Evolutionary conservation across 2,113 vertebrate genomes (phyloP).

Genomic region (Puma concolor): DNA sequence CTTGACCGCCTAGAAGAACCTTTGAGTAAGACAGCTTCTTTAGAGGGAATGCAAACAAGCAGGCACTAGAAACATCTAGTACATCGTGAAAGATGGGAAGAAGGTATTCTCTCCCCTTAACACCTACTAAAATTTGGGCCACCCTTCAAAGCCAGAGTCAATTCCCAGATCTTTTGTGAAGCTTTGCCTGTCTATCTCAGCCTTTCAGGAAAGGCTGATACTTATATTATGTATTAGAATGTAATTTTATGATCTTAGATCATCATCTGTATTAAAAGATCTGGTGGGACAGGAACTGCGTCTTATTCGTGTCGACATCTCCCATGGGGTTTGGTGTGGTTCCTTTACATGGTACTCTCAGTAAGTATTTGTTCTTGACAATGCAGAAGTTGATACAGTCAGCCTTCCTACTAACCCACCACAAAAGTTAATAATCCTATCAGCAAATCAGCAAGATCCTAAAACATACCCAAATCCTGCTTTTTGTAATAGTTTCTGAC

Average conservation of each 20-base stretch:
- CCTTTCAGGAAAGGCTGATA: neutral
- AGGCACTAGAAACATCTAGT: neutral
- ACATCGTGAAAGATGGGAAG: neutral
- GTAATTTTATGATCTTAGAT: neutral
- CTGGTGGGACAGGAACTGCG: neutral
- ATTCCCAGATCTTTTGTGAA: neutral
- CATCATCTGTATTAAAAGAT: neutral
- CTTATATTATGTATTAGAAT: neutral
- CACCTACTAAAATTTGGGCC: neutral
- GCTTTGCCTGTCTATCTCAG: neutral
- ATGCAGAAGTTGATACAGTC: neutral
- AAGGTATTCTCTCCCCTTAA: neutral
- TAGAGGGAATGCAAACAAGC: neutral
- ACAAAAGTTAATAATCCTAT: neutral
- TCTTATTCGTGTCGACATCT: neutral
- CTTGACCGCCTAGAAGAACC: neutral
- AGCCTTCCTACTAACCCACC: neutral
- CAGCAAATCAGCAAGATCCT: neutral
- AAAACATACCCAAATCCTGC: neutral
- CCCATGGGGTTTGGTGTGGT: neutral
- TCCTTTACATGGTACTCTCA: neutral
- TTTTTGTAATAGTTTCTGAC: neutral
- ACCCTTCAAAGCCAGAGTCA: neutral
- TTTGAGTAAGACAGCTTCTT: neutral
- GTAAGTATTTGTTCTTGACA: neutral